Conservation (phyloP, 30 jellyfish, hydroid and myxozoan genomes). For the Mastigias papua region DNA sequence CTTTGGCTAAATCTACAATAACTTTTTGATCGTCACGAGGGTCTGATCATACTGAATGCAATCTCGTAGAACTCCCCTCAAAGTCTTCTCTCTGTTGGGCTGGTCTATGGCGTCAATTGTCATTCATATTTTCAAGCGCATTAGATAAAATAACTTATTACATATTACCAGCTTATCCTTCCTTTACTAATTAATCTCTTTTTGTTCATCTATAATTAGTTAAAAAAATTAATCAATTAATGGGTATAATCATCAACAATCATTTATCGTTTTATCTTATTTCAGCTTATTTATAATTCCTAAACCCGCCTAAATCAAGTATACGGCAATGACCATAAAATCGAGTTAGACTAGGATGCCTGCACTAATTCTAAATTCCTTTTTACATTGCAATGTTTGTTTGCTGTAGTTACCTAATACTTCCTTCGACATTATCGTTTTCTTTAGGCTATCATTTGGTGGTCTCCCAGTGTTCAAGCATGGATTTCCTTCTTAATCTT, state of each 20-base stretch:
- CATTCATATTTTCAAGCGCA: neutral
- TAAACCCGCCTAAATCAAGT: constrained; percentile 7
- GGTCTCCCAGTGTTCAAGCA: neutral
- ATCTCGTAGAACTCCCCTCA: too few species aligned
- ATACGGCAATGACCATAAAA: neutral
- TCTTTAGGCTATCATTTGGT: neutral
- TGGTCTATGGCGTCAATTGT: neutral
- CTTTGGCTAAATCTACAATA: too few species aligned
- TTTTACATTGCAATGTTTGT: neutral
- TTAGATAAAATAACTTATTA: neutral
- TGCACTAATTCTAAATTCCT: neutral
- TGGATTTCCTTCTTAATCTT: constrained; percentile 27
- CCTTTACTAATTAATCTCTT: constrained; percentile 1
- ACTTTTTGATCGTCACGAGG: too few species aligned
- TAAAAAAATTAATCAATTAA: neutral
- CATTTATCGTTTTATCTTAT: constrained; percentile 24
- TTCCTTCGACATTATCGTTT: neutral
- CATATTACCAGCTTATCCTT: constrained; percentile 10
- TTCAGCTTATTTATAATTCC: constrained; percentile 19
- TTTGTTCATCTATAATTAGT: constrained; percentile 8
- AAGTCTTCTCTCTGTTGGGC: too few species aligned
- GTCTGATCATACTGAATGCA: too few species aligned
- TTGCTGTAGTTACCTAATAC: neutral
- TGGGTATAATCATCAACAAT: neutral
- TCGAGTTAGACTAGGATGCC: constrained; percentile 2